Percentiles rank a stretch among this genome's conserved stretches.
Conservation (phyloP, 2,113 vertebrate genomes). For the Perca fluviatilis region DNA sequence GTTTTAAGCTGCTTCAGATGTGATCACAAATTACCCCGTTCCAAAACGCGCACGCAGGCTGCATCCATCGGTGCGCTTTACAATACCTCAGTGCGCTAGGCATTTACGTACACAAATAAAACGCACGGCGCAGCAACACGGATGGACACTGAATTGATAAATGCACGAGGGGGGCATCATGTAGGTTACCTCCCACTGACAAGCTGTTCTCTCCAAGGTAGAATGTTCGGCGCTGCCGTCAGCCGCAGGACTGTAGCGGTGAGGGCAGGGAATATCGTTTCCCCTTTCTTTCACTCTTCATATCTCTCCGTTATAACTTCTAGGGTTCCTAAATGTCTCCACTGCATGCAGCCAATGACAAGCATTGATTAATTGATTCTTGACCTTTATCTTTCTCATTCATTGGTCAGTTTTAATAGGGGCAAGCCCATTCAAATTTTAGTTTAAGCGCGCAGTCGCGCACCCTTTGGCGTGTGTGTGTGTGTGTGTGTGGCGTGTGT, state of each 20-base stretch:
- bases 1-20: conserved; percentile 41
- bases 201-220: conserved; percentile 59
- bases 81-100: conserved; percentile 43
- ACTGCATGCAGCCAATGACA: conserved; percentile 47
- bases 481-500: background rate
- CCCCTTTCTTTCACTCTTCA: conserved; percentile 32
- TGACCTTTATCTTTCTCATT: conserved; percentile 87
- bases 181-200: conserved; percentile 77
- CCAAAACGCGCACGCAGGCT: conserved; percentile 33
- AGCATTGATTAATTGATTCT: conserved; percentile 81
- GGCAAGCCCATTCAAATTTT: conserved; percentile 30
- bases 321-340: conserved; percentile 9
- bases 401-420: conserved; percentile 86
- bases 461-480: background rate
- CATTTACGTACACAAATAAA: conserved; percentile 47
- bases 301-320: conserved; percentile 53
- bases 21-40: conserved; percentile 43
- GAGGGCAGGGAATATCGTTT: conserved; percentile 27
- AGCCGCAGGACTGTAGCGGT: conserved; percentile 56
- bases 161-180: conserved; percentile 53
- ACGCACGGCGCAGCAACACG: conserved; percentile 29
- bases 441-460: conserved; percentile 52
- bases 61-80: conserved; percentile 52
- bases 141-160: conserved; percentile 66
- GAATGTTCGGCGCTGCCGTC: conserved; percentile 62